Evolutionary conservation across 1,140 invertebrate genomes (phyloP).

Genomic region (Drosophila ficusphila): DNA sequence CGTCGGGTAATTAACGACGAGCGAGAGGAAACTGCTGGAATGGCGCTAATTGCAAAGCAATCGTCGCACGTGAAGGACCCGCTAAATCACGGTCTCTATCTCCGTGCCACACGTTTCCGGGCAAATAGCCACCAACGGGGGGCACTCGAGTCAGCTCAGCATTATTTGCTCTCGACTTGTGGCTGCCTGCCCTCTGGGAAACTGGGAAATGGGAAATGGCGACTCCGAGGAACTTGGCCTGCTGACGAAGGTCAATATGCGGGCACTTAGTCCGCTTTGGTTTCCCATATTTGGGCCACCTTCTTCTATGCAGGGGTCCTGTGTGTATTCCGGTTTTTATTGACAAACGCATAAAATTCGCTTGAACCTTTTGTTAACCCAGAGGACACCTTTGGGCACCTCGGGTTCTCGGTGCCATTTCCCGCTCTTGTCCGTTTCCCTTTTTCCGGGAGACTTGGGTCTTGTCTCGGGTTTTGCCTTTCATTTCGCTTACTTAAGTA

Average conservation of each 20-base stretch:
- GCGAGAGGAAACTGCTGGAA: slow-evolving; percentile 61
- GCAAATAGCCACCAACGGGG: slow-evolving; percentile 14
- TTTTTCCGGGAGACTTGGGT: slow-evolving; percentile 14
- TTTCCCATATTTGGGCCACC: slow-evolving; percentile 48
- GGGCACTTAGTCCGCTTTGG: slow-evolving; percentile 79
- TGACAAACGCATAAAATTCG: slow-evolving; percentile 79
- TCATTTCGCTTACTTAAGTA: slow-evolving; percentile 79
- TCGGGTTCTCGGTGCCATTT: slow-evolving; percentile 49
- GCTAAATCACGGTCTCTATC: slow-evolving; percentile 59
- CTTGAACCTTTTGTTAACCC: slow-evolving; percentile 77
- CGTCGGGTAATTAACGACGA: slow-evolving; percentile 54
- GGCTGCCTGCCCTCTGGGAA: slow-evolving; percentile 35
- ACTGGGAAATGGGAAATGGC: slow-evolving; percentile 54
- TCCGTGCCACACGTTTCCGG: slow-evolving; percentile 17
- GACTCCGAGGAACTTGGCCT: slow-evolving; percentile 1
- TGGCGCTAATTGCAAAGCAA: slow-evolving; percentile 80
- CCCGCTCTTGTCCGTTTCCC: slow-evolving; percentile 49
- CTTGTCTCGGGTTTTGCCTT: slow-evolving; percentile 49
- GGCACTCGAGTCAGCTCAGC: slow-evolving; percentile 32
- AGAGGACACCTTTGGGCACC: slow-evolving; percentile 55
- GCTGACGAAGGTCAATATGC: slow-evolving; percentile 75
- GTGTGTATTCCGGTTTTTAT: slow-evolving; percentile 61
- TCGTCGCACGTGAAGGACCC: slow-evolving; percentile 63
- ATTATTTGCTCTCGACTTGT: slow-evolving; percentile 44
- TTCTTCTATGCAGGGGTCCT: not conserved